Conservation (phyloP, 2,797 vertebrate genomes). For the Tamandua tetradactyla region DNA sequence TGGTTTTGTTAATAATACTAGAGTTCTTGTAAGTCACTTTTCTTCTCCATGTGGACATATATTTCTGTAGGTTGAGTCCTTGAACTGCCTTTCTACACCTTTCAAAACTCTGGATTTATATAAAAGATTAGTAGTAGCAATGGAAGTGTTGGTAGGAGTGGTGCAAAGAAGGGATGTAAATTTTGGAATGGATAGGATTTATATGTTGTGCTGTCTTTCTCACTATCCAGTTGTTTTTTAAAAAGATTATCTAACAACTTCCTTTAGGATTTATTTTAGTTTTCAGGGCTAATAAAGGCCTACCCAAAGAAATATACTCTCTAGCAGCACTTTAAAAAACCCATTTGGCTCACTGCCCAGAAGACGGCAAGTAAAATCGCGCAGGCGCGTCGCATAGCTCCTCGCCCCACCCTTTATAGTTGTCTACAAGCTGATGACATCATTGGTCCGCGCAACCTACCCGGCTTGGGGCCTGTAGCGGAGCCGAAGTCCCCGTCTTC, state of each 20-base stretch:
- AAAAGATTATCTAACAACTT: background rate
- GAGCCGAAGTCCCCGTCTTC: background rate
- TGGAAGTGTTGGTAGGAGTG: background rate
- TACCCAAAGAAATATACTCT: background rate
- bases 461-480: background rate
- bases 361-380: background rate
- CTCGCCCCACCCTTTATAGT: background rate
- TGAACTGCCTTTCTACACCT: background rate
- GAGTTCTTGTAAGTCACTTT: slow-evolving; percentile 25
- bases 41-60: background rate
- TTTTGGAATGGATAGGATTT: slow-evolving; percentile 27
- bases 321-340: rapidly evolving
- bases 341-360: too few species aligned
- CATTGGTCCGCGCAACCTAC: slow-evolving; percentile 60
- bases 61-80: background rate
- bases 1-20: background rate
- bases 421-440: slow-evolving; percentile 59
- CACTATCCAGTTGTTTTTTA: background rate
- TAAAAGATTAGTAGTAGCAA: background rate
- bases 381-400: background rate
- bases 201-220: background rate
- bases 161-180: background rate
- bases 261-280: background rate
- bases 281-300: background rate
- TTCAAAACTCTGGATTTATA: background rate